A percentile compares a stretch with the other conserved stretches of the same genome.
Evolutionary conservation across 2,888 invertebrate species (phyloP).

Genomic region (Diaprepes abbreviatus): DNA sequence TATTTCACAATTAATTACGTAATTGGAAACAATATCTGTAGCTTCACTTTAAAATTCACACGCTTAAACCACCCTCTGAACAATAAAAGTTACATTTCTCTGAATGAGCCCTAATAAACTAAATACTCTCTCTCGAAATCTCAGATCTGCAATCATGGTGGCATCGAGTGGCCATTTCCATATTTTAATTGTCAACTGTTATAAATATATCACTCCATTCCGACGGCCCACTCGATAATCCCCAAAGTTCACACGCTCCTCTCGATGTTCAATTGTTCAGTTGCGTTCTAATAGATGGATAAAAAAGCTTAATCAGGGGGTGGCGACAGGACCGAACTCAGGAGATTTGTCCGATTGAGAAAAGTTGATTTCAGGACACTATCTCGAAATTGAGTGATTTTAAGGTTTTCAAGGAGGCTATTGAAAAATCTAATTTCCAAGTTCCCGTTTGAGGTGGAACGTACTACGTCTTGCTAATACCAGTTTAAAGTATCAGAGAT

Average conservation of each 20-base stretch:
- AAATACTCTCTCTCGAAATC: conserved; percentile 31
- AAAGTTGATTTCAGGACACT: too few relatives aligned
- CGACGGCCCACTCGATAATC: conserved; percentile 53
- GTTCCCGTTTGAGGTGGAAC: too few relatives aligned
- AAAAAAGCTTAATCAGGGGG: conserved; percentile 47
- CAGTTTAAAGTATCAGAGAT: too few relatives aligned
- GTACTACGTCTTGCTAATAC: too few relatives aligned
- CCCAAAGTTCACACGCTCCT: conserved; percentile 65
- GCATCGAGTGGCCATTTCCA: conserved; percentile 58
- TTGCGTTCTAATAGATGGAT: conserved; percentile 41
- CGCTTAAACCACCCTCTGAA: conserved; percentile 39
- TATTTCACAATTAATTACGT: background rate
- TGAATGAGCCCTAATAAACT: conserved; percentile 48
- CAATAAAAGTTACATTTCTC: conserved; percentile 50
- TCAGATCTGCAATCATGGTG: conserved; percentile 40
- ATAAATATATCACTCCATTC: conserved; percentile 60
- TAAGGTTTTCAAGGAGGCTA: too few relatives aligned
- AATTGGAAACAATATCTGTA: background rate
- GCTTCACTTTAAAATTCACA: conserved; percentile 43
- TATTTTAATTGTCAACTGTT: conserved; percentile 66
- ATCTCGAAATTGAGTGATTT: too few relatives aligned
- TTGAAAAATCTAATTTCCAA: too few relatives aligned
- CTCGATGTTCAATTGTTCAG: conserved; percentile 51
- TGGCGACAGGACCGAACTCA: conserved; percentile 21
- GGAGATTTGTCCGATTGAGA: too few relatives aligned